Percentiles rank a stretch among this genome's conserved stretches.
Evolutionary conservation across 2,113 vertebrate genomes (phyloP).

Genomic region (Macheiramphus alcinus): DNA sequence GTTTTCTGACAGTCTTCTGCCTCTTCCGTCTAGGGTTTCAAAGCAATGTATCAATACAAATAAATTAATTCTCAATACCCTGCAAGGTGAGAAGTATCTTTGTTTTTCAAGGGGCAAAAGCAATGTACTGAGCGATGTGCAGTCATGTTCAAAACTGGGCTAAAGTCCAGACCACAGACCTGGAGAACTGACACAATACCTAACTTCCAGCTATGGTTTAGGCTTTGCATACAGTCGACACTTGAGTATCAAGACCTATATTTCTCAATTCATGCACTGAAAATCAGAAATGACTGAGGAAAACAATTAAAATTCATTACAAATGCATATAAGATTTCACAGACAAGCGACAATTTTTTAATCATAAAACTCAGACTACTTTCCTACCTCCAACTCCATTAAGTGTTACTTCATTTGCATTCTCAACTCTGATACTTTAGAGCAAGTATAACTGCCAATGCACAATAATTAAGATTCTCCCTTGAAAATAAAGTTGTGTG

Average conservation of each 20-base stretch:
- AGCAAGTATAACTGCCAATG: background rate
- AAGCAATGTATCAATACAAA: background rate
- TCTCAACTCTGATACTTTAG: background rate
- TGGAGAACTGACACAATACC: background rate
- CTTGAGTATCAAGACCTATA: background rate
- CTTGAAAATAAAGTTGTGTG: background rate
- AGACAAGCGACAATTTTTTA: background rate
- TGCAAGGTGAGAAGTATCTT: background rate
- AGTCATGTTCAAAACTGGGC: background rate
- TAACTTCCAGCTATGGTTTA: background rate
- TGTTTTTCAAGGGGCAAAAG: background rate
- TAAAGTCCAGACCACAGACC: background rate
- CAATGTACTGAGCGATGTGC: background rate
- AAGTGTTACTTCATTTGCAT: background rate
- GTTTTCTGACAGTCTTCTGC: background rate
- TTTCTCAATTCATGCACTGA: background rate
- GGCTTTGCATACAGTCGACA: background rate
- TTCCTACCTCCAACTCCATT: background rate
- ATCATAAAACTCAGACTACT: background rate
- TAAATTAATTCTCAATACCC: background rate
- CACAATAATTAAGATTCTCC: background rate
- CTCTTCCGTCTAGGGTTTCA: background rate
- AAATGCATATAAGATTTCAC: background rate
- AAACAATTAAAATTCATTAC: background rate
- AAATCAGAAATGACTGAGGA: background rate